Percentiles rank a stretch among this genome's conserved stretches.
Conservation (phyloP, 1,140 invertebrate genomes). For the Drosophila nigromelanica region DNA sequence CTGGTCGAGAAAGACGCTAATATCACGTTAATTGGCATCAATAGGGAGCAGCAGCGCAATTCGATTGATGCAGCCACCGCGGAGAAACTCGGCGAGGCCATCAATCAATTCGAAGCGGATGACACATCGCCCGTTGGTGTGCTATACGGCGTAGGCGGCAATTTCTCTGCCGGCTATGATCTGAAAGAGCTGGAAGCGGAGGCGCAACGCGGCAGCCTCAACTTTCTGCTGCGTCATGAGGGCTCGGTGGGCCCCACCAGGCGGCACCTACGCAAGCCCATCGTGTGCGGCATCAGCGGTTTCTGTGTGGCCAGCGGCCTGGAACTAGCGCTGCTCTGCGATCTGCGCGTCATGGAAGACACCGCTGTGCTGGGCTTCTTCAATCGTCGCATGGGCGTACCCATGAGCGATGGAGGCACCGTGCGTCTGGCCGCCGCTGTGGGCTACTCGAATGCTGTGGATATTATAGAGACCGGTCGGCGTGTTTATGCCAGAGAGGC, state of each 20-base stretch:
- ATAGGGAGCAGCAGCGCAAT: constrained; percentile 92
- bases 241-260: constrained; percentile 85
- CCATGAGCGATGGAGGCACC: constrained; percentile 92
- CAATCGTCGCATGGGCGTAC: constrained; percentile 93
- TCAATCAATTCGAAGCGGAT: constrained; percentile 92
- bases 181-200: constrained; percentile 86
- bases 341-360: constrained; percentile 94
- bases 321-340: constrained; percentile 95
- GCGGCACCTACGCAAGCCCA: constrained; percentile 90
- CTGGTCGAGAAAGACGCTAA: constrained; percentile 84
- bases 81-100: constrained; percentile 87
- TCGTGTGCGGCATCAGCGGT: constrained; percentile 93
- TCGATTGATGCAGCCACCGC: constrained; percentile 89
- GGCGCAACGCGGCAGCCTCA: constrained; percentile 57
- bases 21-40: constrained; percentile 92
- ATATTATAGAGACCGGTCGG: constrained; percentile 94
- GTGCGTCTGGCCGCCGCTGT: constrained; percentile 91
- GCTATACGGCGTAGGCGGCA: constrained; percentile 94
- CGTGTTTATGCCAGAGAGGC: constrained; percentile 90
- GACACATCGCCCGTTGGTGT: constrained; percentile 88
- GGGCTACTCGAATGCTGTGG: constrained; percentile 92
- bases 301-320: constrained; percentile 95
- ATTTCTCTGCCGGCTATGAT: constrained; percentile 96
- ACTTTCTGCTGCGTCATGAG: constrained; percentile 69
- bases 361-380: constrained; percentile 92